Evolutionary conservation across 1,140 invertebrate species (phyloP).

Genomic region (Rhynchophorus ferrugineus): DNA sequence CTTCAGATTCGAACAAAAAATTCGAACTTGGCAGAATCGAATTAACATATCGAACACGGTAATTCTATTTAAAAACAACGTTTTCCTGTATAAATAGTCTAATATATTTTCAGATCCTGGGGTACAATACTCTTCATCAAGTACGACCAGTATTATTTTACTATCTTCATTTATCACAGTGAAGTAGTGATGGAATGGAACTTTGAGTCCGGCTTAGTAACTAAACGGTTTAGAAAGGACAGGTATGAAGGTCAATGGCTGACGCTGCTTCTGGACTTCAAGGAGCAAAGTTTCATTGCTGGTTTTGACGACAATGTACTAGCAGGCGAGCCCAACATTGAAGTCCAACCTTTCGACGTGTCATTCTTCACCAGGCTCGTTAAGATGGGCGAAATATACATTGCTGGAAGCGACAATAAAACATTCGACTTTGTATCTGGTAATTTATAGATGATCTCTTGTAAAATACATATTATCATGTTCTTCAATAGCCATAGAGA

Average conservation of each 20-base stretch:
- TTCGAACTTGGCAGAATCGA: slow-evolving; percentile 44
- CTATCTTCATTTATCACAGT: slow-evolving; percentile 61
- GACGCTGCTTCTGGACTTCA: slow-evolving; percentile 50
- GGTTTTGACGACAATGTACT: slow-evolving; percentile 46
- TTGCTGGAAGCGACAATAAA: slow-evolving; percentile 36
- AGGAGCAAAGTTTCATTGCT: slow-evolving; percentile 44
- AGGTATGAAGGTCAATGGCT: slow-evolving; percentile 60
- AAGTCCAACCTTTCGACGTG: slow-evolving; percentile 45
- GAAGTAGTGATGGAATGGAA: slow-evolving; percentile 61
- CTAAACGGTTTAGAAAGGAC: slow-evolving; percentile 52
- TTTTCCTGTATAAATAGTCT: too few relatives aligned
- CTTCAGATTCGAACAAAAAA: slow-evolving; percentile 28
- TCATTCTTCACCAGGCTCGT: slow-evolving; percentile 53
- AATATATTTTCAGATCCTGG: slow-evolving; percentile 48
- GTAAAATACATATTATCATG: neutral
- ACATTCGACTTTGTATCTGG: slow-evolving; percentile 36
- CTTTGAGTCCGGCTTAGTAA: slow-evolving; percentile 43
- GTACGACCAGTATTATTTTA: slow-evolving; percentile 56
- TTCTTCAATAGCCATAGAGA: slow-evolving; percentile 21
- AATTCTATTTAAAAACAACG: too few relatives aligned
- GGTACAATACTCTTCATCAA: slow-evolving; percentile 59
- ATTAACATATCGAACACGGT: slow-evolving; percentile 58
- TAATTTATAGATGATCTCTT: neutral
- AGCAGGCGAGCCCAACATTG: slow-evolving; percentile 43
- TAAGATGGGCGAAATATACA: slow-evolving; percentile 31